Conservation (phyloP, 2,797 vertebrate genomes). For the Neoniphon sammara region DNA sequence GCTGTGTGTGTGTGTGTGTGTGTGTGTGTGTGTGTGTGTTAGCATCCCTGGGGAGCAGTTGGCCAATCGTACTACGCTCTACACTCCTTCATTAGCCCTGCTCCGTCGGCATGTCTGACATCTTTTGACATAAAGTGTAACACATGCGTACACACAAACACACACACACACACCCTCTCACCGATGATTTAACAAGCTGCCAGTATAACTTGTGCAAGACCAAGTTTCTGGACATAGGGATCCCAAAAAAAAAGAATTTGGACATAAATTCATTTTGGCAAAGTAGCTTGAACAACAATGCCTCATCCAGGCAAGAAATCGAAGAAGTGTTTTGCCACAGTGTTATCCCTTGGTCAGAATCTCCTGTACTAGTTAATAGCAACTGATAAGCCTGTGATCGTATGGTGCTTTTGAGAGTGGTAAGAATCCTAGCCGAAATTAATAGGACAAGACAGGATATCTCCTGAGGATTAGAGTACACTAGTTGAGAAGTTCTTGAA, state of each 20-base stretch:
- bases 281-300: not conserved
- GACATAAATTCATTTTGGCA: not conserved
- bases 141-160: conserved; percentile 15
- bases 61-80: conserved; percentile 40
- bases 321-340: conserved; percentile 10
- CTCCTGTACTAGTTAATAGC: conserved; percentile 5
- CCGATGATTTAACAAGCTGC: conserved; percentile 53
- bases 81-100: conserved; percentile 55
- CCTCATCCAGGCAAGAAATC: conserved; percentile 9
- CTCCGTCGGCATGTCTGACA: conserved; percentile 50
- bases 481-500: conserved; percentile 23
- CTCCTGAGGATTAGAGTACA: conserved; percentile 13
- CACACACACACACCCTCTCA: conserved; percentile 15
- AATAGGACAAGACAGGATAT: conserved; percentile 32
- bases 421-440: conserved; percentile 7
- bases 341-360: conserved; percentile 23
- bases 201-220: conserved; percentile 15
- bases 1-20: not conserved
- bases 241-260: conserved; percentile 31
- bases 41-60: conserved; percentile 43
- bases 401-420: conserved; percentile 5
- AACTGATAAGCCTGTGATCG: conserved; percentile 16
- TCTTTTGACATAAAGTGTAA: conserved; percentile 38
- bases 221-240: not conserved
- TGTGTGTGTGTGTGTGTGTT: not conserved